Percentiles rank a stretch among this genome's conserved stretches.
Conservation (phyloP, 2,797 vertebrate genomes). For the Halcyon chelicuti region DNA sequence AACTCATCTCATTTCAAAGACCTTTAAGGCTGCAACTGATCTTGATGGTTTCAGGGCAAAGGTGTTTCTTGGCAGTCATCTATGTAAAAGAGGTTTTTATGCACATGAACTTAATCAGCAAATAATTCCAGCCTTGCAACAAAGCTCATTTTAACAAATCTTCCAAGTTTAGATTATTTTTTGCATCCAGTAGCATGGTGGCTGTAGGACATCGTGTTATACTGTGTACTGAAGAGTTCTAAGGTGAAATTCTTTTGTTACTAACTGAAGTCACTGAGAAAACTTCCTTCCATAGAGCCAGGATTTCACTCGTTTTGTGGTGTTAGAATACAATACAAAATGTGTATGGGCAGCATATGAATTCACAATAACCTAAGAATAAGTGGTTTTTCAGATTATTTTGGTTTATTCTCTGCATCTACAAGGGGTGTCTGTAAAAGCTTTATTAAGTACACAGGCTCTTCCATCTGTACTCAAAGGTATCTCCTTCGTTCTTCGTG, state of each 20-base stretch:
- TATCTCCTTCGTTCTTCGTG: neutral
- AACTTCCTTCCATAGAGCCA: neutral
- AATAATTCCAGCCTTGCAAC: neutral
- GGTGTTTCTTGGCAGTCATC: slow-evolving; percentile 32
- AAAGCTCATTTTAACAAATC: neutral
- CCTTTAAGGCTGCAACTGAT: slow-evolving; percentile 26
- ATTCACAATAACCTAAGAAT: neutral
- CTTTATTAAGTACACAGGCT: neutral
- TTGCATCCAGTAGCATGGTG: neutral
- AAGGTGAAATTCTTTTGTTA: neutral
- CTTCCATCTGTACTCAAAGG: neutral
- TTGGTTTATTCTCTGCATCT: neutral
- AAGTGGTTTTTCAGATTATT: neutral
- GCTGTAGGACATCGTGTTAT: neutral
- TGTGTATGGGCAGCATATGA: rapidly evolving
- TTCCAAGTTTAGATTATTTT: neutral
- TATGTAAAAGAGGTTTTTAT: neutral
- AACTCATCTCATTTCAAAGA: neutral
- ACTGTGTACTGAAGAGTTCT: rapidly evolving
- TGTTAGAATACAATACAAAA: neutral
- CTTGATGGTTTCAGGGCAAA: slow-evolving; percentile 48
- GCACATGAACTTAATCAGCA: slow-evolving; percentile 4
- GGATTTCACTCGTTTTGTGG: neutral
- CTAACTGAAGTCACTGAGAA: neutral
- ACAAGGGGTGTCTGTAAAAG: neutral